Evolutionary conservation across 2,797 vertebrate species (phyloP), one percentile per base, ranked within the genome.

Genomic region (Dendrocincla tyrannina): DNA sequence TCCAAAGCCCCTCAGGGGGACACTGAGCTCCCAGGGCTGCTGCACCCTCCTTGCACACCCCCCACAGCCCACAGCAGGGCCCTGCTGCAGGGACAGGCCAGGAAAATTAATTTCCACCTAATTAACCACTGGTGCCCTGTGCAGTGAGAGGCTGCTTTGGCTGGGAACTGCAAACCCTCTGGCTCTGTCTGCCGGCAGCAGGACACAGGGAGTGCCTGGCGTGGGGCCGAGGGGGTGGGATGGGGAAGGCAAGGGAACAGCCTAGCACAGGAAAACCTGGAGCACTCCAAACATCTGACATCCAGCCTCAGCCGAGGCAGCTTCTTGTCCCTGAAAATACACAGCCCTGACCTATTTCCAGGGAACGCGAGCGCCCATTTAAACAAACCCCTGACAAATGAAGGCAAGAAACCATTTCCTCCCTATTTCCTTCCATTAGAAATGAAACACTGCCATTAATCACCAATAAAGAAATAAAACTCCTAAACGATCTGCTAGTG

Each of bases 381-480:
- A 96, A 92, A 96, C 94, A 96, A 96, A 93, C 0, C 81, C 74
- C 73, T 93, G 87, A 96, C 68, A 94, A 94, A 96, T 91, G 93
- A 82, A 93, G 13, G 46, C 77, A 90, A 86, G 93, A 69, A 95
- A 93, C 94, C 63, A 91, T 95, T 97, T 96, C 96, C 94, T 95
- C 90, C 77, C 47, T 41, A 73, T 93, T 96, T 95, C 95, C 94
- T 95, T 97, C 95, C 93, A 95, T 93, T 93, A 86, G 85, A 93
- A 95, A 88, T 0, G 39, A 91, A 94, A 84, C 86, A n/a, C 91
- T 76, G 67, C 77, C 84, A 93, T 96, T 79, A 95, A 95, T 97
- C 93, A 95, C 41, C 47, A 25, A 19, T 75, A 67, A 94, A 96
- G 90, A 90, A 94, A 94, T 86, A 90, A 93, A 91, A 22, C 59